A percentile compares a stretch with the other conserved stretches of the same genome.
phyloP scores from a whole-genome alignment of 2,797 vertebrate species.

The Diplodus sargus region DNA sequence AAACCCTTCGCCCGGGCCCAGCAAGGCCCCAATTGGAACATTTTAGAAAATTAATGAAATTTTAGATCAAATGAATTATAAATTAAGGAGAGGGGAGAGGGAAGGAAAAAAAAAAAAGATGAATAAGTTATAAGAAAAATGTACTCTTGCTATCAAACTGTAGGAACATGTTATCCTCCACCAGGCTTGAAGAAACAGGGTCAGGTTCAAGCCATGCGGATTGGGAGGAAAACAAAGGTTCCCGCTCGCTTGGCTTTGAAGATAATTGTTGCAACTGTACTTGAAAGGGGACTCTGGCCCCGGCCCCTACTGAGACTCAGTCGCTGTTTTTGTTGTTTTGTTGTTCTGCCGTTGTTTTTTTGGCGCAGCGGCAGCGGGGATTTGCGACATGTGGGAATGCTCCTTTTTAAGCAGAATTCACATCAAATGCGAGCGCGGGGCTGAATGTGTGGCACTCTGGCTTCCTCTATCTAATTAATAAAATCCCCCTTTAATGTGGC shows the following conservation, averaged over 20 bases:
- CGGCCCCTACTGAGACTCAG: slow-evolving; percentile 72
- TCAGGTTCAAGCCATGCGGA: slow-evolving; percentile 83
- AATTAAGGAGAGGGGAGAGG: slow-evolving; percentile 81
- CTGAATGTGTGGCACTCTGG: slow-evolving; percentile 57
- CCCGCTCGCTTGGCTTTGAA: slow-evolving; percentile 79
- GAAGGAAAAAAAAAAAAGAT: slow-evolving; percentile 69
- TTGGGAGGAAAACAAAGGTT: slow-evolving; percentile 86
- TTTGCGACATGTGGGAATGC: slow-evolving; percentile 76
- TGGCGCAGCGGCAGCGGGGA: slow-evolving; percentile 64
- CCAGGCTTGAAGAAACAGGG: slow-evolving; percentile 83
- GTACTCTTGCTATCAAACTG: slow-evolving; percentile 85
- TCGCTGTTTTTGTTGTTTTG: slow-evolving; percentile 76
- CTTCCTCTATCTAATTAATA: slow-evolving; percentile 79
- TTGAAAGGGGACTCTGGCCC: slow-evolving; percentile 81
- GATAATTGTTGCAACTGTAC: slow-evolving; percentile 83
- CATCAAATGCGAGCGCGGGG: slow-evolving; percentile 73
- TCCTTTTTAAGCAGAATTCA: slow-evolving; percentile 74
- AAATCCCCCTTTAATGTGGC: slow-evolving; percentile 75
- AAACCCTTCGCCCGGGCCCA: slow-evolving; percentile 73
- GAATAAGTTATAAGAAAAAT: slow-evolving; percentile 87
- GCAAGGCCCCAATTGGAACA: slow-evolving; percentile 86
- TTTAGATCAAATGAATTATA: slow-evolving; percentile 91
- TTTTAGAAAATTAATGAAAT: slow-evolving; percentile 92
- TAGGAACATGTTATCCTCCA: slow-evolving; percentile 85
- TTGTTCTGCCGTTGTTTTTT: slow-evolving; percentile 61